phyloP scores from a whole-genome alignment of 2,797 vertebrate genomes.

The Notolabrus celidotus region DNA sequence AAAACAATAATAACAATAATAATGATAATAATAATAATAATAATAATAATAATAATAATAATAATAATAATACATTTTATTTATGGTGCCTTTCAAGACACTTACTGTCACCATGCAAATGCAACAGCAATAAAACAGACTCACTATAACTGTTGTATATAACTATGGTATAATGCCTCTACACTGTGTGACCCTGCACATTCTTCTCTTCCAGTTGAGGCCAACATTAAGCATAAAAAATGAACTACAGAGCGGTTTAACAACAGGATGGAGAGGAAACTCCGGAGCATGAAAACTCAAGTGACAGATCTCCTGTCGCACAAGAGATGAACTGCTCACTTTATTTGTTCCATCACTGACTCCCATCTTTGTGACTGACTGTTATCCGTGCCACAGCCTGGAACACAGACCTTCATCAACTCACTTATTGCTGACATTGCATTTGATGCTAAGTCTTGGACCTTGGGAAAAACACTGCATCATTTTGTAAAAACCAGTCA shows the following conservation, averaged over 20 bases:
- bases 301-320: slow-evolving; percentile 6
- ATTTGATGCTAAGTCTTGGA: slow-evolving; percentile 2
- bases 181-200: neutral
- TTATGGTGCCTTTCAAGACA: too few relatives aligned
- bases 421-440: slow-evolving; percentile 4
- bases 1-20: too few relatives aligned
- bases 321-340: neutral
- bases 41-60: too few relatives aligned
- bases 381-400: neutral
- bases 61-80: too few relatives aligned
- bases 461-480: neutral
- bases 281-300: slow-evolving; percentile 15
- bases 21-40: too few relatives aligned
- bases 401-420: neutral
- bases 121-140: too few relatives aligned
- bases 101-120: too few relatives aligned
- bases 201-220: slow-evolving; percentile 77
- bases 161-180: neutral
- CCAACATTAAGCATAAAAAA: slow-evolving; percentile 71
- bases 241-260: slow-evolving; percentile 49
- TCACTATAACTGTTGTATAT: neutral
- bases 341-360: neutral
- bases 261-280: neutral
- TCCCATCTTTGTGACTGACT: neutral
- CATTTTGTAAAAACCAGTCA: neutral